Evolutionary conservation across 1,140 invertebrate species (phyloP), one percentile per base, ranked within the genome.

Genomic region (Drosophila orena): DNA sequence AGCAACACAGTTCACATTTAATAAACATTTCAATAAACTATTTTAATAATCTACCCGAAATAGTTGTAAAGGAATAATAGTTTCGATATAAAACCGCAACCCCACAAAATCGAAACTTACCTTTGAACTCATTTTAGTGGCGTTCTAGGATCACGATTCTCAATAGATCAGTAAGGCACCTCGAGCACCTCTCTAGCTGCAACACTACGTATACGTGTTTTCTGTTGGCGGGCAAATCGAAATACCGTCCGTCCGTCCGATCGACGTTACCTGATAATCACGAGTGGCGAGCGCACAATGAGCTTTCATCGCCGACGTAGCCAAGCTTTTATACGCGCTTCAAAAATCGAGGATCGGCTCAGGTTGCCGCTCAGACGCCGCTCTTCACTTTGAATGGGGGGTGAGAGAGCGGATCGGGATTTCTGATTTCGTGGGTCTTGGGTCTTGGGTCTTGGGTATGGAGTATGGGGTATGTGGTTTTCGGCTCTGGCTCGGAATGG

Each of bases 271-370:
- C 72, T 85, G 73, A 86, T 77, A 77, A 81, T 62, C 73, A 60
- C 61, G 64, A 68, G 60, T 53, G 64, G 50, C 62, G 54, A 81
- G 70, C 65, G 52, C 50, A 70, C 70, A 85, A 85, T 85, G 81
- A 62, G 71, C 65, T 68, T 73, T 81, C 66, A 52, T 40, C 8
- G 30, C 24, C 58, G 60, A 64, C 49, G 75, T 55, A 64, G 73
- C 75, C 69, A 70, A 65, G 81, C 78, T 77, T 88, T 83, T 88
- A 86, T 86, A 86, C 77, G 76, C 58, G 72, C 77, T 46, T 77
- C 65, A 57, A 83, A 79, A 84, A 76, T 72, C 61, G 64, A 65
- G 65, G 52, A 49, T 35, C 61, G 24, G 50, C 47, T 54, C 57
- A 54, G 70, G 49, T 73, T 69, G 44, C 64, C 49, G 35, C 62